Percentiles rank a stretch among this genome's conserved stretches.
These are phyloP conservation scores for Hypolimnas misippus DNA, from an alignment of 2,888 invertebrate genomes.

Conservation along the genomic window DNA sequence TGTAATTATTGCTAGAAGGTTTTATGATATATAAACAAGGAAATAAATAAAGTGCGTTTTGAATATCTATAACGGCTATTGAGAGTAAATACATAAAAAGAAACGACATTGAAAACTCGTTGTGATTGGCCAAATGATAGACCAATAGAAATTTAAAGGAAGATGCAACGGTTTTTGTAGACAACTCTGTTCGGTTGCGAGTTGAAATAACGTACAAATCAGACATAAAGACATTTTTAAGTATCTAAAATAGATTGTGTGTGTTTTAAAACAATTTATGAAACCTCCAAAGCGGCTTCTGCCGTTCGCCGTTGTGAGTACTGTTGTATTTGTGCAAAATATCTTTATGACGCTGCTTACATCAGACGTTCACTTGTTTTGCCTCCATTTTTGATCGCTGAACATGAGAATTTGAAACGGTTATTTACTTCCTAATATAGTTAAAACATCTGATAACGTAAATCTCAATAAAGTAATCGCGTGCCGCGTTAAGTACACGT, in stretches of 20 bases:
- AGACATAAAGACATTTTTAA: constrained; percentile 56
- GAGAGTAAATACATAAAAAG: constrained; percentile 27
- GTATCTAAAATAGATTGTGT: constrained; percentile 53
- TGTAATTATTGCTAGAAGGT: too few relatives aligned
- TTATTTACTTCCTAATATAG: constrained; percentile 52
- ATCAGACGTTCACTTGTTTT: constrained; percentile 77
- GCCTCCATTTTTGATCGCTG: constrained; percentile 80
- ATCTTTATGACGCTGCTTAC: constrained; percentile 59
- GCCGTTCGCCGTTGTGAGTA: constrained; percentile 70
- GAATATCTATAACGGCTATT: not conserved
- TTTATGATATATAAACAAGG: too few relatives aligned
- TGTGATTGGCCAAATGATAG: constrained; percentile 55
- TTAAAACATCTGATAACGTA: constrained; percentile 33
- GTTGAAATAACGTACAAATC: constrained; percentile 64
- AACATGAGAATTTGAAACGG: constrained; percentile 59
- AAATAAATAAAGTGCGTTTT: too few relatives aligned
- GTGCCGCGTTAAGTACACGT: constrained; percentile 50
- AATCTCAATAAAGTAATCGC: constrained; percentile 5
- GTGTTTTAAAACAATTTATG: constrained; percentile 54
- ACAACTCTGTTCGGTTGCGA: constrained; percentile 71
- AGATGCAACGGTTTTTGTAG: constrained; percentile 76
- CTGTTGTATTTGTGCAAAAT: constrained; percentile 48
- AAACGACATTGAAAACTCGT: constrained; percentile 49
- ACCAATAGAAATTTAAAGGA: constrained; percentile 69
- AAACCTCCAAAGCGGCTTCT: constrained; percentile 62